Percentiles rank a stretch among this genome's conserved stretches.
phyloP scores from a whole-genome alignment of 2,113 vertebrate genomes.

The Rana temporaria region DNA sequence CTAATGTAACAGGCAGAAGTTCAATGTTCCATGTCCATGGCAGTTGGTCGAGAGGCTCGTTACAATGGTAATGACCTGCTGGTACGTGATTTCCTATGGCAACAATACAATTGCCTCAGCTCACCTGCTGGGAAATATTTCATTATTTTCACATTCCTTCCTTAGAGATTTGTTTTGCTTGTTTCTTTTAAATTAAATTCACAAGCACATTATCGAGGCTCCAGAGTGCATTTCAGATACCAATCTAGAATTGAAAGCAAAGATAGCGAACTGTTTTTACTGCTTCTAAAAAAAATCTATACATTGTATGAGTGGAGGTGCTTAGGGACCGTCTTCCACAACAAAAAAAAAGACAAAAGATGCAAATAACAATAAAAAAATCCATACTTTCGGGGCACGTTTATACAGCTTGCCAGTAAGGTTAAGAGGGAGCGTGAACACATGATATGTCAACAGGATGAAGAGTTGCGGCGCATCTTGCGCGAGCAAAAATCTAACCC shows the following conservation, averaged over 20 bases:
- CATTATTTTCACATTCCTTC: conserved; percentile 83
- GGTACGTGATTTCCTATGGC: conserved; percentile 77
- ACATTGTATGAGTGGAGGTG: conserved; percentile 10
- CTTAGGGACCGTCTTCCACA: not conserved
- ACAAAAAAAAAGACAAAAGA: not conserved
- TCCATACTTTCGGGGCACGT: too few relatives aligned
- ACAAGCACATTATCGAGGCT: conserved; percentile 75
- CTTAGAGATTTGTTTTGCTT: conserved; percentile 81
- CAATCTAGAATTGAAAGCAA: conserved; percentile 42
- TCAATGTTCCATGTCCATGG: conserved; percentile 84
- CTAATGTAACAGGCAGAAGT: conserved; percentile 82
- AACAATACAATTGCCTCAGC: conserved; percentile 79
- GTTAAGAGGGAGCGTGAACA: too few relatives aligned
- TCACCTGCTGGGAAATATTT: conserved; percentile 86
- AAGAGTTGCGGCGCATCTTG: too few relatives aligned
- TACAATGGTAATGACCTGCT: conserved; percentile 84
- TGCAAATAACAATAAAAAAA: not conserved
- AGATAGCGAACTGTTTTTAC: conserved; percentile 47
- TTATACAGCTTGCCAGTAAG: too few relatives aligned
- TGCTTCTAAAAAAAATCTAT: conserved; percentile 47
- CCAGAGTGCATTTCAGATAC: conserved; percentile 71
- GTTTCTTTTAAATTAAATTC: conserved; percentile 84
- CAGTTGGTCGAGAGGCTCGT: conserved; percentile 86
- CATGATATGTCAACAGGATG: too few relatives aligned
- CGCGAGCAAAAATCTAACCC: too few relatives aligned